These are phyloP conservation scores for Papilio protenor DNA, from an alignment of 2,888 invertebrate species.

Conservation along the genomic window DNA sequence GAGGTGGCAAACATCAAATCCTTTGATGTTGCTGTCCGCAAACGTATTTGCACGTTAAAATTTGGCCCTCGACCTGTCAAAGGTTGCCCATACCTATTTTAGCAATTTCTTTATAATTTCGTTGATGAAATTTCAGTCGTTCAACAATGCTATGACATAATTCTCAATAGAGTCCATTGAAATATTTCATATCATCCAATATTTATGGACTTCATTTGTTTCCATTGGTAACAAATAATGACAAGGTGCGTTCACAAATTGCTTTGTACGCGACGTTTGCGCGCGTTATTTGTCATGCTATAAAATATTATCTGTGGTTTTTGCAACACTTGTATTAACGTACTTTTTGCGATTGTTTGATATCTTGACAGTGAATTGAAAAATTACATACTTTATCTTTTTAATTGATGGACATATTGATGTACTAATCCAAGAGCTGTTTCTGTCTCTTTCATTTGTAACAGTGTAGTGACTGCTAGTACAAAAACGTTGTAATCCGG, in stretches of 20 bases:
- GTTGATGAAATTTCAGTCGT: too few relatives aligned
- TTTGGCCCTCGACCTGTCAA: too few relatives aligned
- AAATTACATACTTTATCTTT: neutral
- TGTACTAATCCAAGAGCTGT: neutral
- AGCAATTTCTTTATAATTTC: too few relatives aligned
- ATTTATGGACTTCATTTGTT: conserved; percentile 8
- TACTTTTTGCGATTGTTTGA: neutral
- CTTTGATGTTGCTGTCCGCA: too few relatives aligned
- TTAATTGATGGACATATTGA: neutral
- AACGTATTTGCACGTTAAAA: too few relatives aligned
- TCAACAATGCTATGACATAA: neutral
- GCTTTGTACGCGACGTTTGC: conserved; percentile 42
- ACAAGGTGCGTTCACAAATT: conserved; percentile 37
- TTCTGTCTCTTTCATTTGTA: neutral
- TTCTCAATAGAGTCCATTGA: neutral
- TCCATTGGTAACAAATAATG: conserved; percentile 37
- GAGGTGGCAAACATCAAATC: too few relatives aligned
- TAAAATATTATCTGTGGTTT: conserved; percentile 2
- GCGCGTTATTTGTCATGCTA: neutral
- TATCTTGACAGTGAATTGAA: conserved; percentile 3
- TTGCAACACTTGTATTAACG: neutral
- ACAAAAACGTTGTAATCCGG: neutral
- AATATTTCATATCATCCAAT: neutral
- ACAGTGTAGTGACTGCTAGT: too few relatives aligned
- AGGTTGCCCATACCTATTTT: too few relatives aligned